phyloP scores from a whole-genome alignment of 2,888 invertebrate genomes.

The Ornithoptera priamus region DNA sequence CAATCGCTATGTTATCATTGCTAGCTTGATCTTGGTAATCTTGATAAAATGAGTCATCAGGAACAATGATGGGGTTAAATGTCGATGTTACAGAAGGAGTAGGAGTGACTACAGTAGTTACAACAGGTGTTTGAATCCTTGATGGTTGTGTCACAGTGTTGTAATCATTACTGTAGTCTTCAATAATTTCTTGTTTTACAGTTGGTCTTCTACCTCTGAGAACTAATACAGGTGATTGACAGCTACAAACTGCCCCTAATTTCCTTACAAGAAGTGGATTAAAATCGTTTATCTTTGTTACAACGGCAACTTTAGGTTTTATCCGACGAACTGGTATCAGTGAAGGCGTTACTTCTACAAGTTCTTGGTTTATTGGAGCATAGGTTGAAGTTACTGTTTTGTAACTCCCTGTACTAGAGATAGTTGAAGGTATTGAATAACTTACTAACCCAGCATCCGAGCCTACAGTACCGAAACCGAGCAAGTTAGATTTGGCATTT shows the following conservation, averaged over 20 bases:
- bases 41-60: slow-evolving; percentile 73
- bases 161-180: slow-evolving; percentile 54
- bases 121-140: slow-evolving; percentile 40
- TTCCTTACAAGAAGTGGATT: slow-evolving; percentile 86
- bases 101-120: slow-evolving; percentile 46
- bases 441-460: slow-evolving; percentile 68
- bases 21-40: slow-evolving; percentile 58
- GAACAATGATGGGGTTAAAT: slow-evolving; percentile 73
- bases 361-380: slow-evolving; percentile 59
- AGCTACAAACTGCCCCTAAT: slow-evolving; percentile 87
- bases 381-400: slow-evolving; percentile 55
- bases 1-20: slow-evolving; percentile 51
- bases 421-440: slow-evolving; percentile 53
- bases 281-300: slow-evolving; percentile 85
- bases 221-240: slow-evolving; percentile 79
- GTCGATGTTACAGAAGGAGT: slow-evolving; percentile 61
- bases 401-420: slow-evolving; percentile 46
- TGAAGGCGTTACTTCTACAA: slow-evolving; percentile 63
- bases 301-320: slow-evolving; percentile 78
- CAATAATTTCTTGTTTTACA: slow-evolving; percentile 48
- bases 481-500: slow-evolving; percentile 65
- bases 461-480: slow-evolving; percentile 72
- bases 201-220: slow-evolving; percentile 72
- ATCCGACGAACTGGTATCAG: slow-evolving; percentile 52
- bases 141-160: slow-evolving; percentile 53